These are phyloP conservation scores for Adelognathus sp. DNA, from an alignment of 2,888 invertebrate genomes.

Conservation along the genomic window DNA sequence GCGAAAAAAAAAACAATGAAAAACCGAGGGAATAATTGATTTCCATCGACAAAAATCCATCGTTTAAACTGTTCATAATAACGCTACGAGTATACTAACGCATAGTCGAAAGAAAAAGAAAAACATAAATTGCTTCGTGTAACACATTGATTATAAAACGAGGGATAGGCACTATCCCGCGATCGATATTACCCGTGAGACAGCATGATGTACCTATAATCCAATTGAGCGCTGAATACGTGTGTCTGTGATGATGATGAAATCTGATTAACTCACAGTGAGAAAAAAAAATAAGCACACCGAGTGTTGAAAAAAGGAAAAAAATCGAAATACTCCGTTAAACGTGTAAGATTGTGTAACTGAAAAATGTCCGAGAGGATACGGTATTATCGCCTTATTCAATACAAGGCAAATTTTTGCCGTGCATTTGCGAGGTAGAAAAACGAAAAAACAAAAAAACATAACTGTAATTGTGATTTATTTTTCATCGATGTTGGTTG, in stretches of 20 bases:
- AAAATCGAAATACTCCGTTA: constrained; percentile 61
- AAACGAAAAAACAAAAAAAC: constrained; percentile 55
- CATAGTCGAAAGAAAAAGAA: constrained; percentile 30
- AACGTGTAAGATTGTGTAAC: constrained; percentile 40
- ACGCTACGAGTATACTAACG: constrained; percentile 45
- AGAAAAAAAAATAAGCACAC: not conserved
- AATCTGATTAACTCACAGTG: not conserved
- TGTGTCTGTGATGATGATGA: not conserved
- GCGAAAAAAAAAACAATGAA: constrained; percentile 12
- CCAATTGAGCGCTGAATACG: constrained; percentile 30
- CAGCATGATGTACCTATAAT: constrained; percentile 39
- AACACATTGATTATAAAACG: constrained; percentile 30
- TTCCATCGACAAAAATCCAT: constrained; percentile 29
- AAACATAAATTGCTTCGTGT: constrained; percentile 34
- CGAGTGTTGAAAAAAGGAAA: not conserved
- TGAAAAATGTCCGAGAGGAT: constrained; percentile 9
- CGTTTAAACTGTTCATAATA: constrained; percentile 48
- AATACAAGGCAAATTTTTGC: constrained; percentile 3
- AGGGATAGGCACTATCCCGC: not conserved
- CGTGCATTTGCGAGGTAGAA: constrained; percentile 13
- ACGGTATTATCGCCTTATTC: constrained; percentile 24
- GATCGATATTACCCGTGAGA: constrained; percentile 45
- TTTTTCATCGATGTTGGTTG: constrained; percentile 75
- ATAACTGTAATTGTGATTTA: constrained; percentile 77
- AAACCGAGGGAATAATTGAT: constrained; percentile 25